Conservation (phyloP, 1,140 invertebrate species). For the Hestina assimilis region DNA sequence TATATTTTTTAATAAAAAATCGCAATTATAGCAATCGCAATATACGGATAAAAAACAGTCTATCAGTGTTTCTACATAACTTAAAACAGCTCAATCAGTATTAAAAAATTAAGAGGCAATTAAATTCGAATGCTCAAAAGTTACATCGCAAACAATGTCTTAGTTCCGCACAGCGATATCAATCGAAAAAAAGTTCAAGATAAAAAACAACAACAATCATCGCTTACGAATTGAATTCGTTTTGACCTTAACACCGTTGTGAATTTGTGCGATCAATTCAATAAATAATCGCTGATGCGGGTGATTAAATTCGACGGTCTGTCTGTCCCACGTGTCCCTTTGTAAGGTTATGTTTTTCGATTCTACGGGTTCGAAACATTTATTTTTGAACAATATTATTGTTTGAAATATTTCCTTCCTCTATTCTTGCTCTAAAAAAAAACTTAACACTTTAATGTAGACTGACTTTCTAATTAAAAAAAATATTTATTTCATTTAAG, state of each 20-base stretch:
- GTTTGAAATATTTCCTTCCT: too few species aligned
- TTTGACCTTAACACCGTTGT: constrained; percentile 63
- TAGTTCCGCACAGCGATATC: constrained; percentile 6
- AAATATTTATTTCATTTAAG: not conserved
- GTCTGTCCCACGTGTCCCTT: constrained; percentile 16
- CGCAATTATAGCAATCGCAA: too few species aligned
- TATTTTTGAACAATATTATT: not conserved
- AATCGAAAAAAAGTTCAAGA: not conserved
- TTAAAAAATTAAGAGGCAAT: not conserved
- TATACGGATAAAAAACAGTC: too few species aligned
- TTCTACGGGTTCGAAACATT: constrained; percentile 2
- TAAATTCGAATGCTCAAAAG: too few species aligned
- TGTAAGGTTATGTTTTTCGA: not conserved
- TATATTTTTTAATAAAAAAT: too few species aligned
- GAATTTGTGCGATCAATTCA: constrained; percentile 49
- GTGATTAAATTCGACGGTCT: constrained; percentile 44
- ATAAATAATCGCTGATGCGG: constrained; percentile 58
- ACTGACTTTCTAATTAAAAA: too few species aligned
- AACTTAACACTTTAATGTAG: too few species aligned
- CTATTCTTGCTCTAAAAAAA: too few species aligned
- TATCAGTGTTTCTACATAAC: too few species aligned
- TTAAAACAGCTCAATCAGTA: too few species aligned
- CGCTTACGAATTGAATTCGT: constrained; percentile 29
- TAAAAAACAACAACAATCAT: constrained; percentile 14
- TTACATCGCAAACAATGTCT: constrained; percentile 5